phyloP scores from a whole-genome alignment of 92 coral and sea anemone genomes.

The Palythoa grandis region DNA sequence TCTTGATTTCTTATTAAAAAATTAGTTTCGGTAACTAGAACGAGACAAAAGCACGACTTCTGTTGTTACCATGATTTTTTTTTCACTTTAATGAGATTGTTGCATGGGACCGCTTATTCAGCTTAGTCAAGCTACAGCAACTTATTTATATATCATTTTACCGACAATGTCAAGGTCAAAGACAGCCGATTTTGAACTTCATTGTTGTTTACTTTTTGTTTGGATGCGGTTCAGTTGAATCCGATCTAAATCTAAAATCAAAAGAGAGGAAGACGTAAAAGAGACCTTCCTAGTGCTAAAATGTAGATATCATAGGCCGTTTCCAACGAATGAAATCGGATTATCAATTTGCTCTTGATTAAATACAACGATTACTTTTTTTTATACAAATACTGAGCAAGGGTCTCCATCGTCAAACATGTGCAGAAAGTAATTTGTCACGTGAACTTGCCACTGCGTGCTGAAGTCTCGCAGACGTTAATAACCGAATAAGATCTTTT shows the following conservation, averaged over 20 bases:
- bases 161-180: neutral
- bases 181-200: conserved; percentile 1
- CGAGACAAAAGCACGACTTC: conserved; percentile 13
- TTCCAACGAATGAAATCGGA: neutral
- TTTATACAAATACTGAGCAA: neutral
- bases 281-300: neutral
- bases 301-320: neutral
- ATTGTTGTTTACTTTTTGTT: neutral
- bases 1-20: conserved; percentile 27
- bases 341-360: neutral
- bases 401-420: neutral
- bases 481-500: neutral
- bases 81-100: neutral
- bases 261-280: neutral
- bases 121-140: neutral
- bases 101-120: neutral
- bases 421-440: neutral
- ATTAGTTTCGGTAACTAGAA: conserved; percentile 13
- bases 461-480: neutral
- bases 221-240: neutral
- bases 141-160: conserved; percentile 8
- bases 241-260: neutral
- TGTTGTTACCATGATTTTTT: conserved; percentile 3
- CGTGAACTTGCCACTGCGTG: neutral
- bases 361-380: neutral